Evolutionary conservation across 2,797 vertebrate species (phyloP).

Genomic region (Sebastes trivittatus): DNA sequence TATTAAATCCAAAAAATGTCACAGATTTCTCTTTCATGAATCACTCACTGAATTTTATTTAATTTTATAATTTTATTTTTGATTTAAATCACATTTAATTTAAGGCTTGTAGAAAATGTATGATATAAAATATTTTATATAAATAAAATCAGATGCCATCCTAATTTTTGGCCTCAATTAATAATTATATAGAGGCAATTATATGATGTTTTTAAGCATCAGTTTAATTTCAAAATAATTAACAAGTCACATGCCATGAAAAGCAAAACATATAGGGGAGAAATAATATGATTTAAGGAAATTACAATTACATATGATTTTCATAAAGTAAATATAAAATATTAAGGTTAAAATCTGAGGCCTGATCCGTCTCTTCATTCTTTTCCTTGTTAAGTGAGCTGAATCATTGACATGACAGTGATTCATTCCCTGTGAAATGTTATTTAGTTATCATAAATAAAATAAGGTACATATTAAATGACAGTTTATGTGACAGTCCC

Average conservation of each 20-base stretch:
- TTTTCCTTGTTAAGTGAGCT: background rate
- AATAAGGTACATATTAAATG: constrained; percentile 23
- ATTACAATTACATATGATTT: background rate
- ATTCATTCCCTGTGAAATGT: constrained; percentile 33
- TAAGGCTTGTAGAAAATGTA: background rate
- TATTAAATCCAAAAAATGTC: constrained; percentile 15
- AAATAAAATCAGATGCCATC: constrained; percentile 1
- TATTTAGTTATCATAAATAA: constrained; percentile 47
- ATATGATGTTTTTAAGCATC: background rate
- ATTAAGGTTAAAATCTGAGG: constrained; percentile 16
- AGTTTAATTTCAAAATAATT: background rate
- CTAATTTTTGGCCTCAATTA: constrained; percentile 4
- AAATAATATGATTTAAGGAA: background rate
- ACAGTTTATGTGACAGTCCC: constrained; percentile 46
- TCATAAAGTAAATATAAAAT: constrained; percentile 1
- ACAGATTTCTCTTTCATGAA: background rate
- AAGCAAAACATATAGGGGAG: background rate
- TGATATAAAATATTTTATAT: background rate
- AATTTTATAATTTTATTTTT: background rate
- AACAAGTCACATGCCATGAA: background rate
- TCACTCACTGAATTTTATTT: background rate
- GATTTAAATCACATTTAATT: background rate
- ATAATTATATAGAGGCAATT: background rate
- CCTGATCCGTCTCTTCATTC: constrained; percentile 6
- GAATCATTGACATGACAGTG: constrained; percentile 21